A percentile compares a stretch with the other conserved stretches of the same genome.
Conservation (phyloP, 2,113 vertebrate species). For the Oncorhynchus gorbuscha region DNA sequence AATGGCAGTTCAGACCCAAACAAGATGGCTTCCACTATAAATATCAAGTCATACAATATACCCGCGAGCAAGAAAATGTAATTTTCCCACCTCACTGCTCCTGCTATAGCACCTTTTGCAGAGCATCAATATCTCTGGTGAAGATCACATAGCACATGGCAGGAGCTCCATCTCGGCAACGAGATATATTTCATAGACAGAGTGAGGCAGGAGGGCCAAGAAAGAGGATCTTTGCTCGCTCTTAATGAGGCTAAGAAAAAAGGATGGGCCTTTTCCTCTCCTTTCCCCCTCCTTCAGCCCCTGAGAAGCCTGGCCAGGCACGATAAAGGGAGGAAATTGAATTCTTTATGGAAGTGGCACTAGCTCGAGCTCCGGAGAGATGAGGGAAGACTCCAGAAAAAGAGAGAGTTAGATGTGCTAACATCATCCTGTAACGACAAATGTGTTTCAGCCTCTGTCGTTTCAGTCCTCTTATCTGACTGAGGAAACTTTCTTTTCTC, state of each 20-base stretch:
- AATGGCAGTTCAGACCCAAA: background rate
- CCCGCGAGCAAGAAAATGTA: slow-evolving; percentile 21
- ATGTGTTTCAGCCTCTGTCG: slow-evolving; percentile 16
- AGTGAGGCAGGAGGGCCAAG: slow-evolving; percentile 35
- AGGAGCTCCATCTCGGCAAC: slow-evolving; percentile 51
- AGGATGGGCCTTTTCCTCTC: slow-evolving; percentile 40
- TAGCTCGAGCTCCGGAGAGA: slow-evolving; percentile 7
- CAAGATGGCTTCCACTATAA: slow-evolving; percentile 14
- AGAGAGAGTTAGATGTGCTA: slow-evolving; percentile 37
- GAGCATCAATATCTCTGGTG: slow-evolving; percentile 46
- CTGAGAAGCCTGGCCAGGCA: slow-evolving; percentile 44
- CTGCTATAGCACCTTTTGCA: slow-evolving; percentile 42
- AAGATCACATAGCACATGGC: slow-evolving; percentile 47
- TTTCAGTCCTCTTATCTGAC: slow-evolving; percentile 26
- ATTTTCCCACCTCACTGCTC: slow-evolving; percentile 33
- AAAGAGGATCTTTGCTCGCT: slow-evolving; percentile 26
- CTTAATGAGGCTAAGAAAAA: slow-evolving; percentile 64
- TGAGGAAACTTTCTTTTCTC: background rate
- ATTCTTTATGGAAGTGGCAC: slow-evolving; percentile 38
- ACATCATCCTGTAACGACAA: slow-evolving; percentile 29
- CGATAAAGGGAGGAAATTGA: slow-evolving; percentile 55
- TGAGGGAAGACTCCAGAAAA: slow-evolving; percentile 35
- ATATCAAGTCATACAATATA: background rate
- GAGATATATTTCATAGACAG: slow-evolving; percentile 68
- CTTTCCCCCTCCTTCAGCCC: slow-evolving; percentile 32